phyloP scores from a whole-genome alignment of 2,797 vertebrate genomes.

The Oryzias sinensis region DNA sequence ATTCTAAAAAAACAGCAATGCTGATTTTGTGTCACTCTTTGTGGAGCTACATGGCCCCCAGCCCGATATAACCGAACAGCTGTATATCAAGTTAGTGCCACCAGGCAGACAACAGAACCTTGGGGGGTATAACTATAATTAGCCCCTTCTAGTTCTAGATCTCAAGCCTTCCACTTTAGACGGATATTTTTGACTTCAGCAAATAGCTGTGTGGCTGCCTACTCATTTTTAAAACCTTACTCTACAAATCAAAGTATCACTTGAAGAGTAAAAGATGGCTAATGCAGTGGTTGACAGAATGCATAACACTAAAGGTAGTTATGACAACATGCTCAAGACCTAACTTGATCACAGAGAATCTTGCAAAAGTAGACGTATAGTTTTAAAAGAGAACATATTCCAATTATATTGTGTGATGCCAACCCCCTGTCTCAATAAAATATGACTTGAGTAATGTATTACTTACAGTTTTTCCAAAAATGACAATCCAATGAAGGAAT shows the following conservation, averaged over 20 bases:
- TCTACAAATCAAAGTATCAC: constrained; percentile 18
- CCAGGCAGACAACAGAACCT: constrained; percentile 51
- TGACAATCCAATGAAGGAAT: constrained; percentile 88
- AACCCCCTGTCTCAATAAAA: too few relatives aligned
- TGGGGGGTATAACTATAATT: constrained; percentile 64
- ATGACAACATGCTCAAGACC: constrained; percentile 4
- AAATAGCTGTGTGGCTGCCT: constrained; percentile 35
- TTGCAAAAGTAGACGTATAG: too few relatives aligned
- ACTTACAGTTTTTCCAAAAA: constrained; percentile 96
- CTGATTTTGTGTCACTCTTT: background rate
- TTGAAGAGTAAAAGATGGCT: constrained; percentile 37
- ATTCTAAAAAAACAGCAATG: background rate
- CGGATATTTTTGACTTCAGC: constrained; percentile 38
- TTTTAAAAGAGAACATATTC: too few relatives aligned
- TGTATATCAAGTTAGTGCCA: constrained; percentile 42
- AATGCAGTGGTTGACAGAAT: constrained; percentile 24
- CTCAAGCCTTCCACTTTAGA: constrained; percentile 29
- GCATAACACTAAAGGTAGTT: constrained; percentile 5
- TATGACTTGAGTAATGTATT: background rate
- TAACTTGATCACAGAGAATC: background rate
- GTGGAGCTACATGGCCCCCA: constrained; percentile 5
- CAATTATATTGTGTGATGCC: too few relatives aligned
- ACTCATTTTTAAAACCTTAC: constrained; percentile 28
- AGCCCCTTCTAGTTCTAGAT: constrained; percentile 48
- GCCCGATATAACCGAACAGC: constrained; percentile 39